phyloP scores from a whole-genome alignment of 2,797 vertebrate species.

The Leptodactylus fallax region DNA sequence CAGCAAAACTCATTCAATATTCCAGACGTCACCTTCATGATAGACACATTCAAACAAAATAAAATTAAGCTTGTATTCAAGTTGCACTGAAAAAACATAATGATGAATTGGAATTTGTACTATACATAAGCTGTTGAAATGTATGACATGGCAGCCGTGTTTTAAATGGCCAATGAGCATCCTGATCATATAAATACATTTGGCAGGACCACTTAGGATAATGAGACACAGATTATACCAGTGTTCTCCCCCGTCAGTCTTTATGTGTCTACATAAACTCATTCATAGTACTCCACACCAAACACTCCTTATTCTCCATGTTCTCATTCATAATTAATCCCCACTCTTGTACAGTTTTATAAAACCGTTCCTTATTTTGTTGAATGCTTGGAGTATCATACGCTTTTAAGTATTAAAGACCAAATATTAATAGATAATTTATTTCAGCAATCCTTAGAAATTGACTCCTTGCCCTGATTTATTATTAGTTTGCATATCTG shows the following conservation, averaged over 20 bases:
- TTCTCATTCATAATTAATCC: slow-evolving; percentile 17
- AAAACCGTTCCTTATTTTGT: neutral
- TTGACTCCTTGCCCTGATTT: neutral
- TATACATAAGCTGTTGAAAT: neutral
- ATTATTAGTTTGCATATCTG: slow-evolving; percentile 20
- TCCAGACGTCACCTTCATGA: neutral
- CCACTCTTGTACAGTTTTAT: neutral
- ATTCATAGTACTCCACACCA: neutral
- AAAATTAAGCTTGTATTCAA: neutral
- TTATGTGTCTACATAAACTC: slow-evolving; percentile 7
- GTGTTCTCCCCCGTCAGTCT: neutral
- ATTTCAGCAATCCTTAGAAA: neutral
- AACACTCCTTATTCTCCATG: slow-evolving; percentile 9
- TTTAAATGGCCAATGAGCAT: neutral
- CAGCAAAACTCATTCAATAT: neutral
- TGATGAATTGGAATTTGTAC: neutral
- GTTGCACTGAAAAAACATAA: neutral
- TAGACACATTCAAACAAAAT: neutral
- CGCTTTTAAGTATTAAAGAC: neutral
- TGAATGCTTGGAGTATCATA: neutral
- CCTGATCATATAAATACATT: neutral
- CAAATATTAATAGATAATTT: slow-evolving; percentile 23
- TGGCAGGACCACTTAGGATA: slow-evolving; percentile 1
- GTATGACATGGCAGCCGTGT: neutral
- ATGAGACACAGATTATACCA: neutral